phyloP scores from a whole-genome alignment of 2,797 vertebrate species.

The Bryconaethiops microstoma region DNA sequence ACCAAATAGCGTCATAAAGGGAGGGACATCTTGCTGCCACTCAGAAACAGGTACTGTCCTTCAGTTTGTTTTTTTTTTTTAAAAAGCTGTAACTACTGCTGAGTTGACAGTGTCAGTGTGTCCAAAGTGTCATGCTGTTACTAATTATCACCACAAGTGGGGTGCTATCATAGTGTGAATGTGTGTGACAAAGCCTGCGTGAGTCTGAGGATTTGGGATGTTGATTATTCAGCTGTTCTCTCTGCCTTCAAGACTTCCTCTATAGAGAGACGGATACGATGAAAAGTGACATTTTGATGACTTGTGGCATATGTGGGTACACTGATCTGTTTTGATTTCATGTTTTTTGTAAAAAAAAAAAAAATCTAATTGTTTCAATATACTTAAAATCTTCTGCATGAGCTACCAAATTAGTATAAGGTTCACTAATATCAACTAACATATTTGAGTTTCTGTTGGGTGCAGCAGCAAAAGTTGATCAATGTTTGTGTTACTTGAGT shows the following conservation, averaged over 20 bases:
- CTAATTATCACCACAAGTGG: background rate
- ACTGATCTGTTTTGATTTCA: background rate
- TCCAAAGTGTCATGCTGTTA: background rate
- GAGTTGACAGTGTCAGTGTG: background rate
- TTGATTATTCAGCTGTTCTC: background rate
- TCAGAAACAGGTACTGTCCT: constrained; percentile 83
- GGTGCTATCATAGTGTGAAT: background rate
- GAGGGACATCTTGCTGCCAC: constrained; percentile 78
- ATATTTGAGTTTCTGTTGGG: background rate
- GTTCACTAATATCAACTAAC: too few species aligned
- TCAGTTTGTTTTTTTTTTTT: constrained; percentile 6
- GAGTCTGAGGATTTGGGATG: background rate
- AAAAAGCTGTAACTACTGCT: background rate
- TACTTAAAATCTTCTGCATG: background rate
- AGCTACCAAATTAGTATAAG: background rate
- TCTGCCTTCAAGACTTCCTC: background rate
- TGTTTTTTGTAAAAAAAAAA: background rate
- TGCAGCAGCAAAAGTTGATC: background rate
- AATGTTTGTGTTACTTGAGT: background rate
- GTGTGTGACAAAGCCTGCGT: background rate
- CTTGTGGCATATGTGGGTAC: background rate
- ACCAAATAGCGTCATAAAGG: constrained; percentile 76
- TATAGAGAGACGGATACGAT: background rate
- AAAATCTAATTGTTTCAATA: background rate
- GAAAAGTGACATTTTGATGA: background rate